phyloP scores from a whole-genome alignment of 2,888 invertebrate species.

The Chouioia cunea region DNA sequence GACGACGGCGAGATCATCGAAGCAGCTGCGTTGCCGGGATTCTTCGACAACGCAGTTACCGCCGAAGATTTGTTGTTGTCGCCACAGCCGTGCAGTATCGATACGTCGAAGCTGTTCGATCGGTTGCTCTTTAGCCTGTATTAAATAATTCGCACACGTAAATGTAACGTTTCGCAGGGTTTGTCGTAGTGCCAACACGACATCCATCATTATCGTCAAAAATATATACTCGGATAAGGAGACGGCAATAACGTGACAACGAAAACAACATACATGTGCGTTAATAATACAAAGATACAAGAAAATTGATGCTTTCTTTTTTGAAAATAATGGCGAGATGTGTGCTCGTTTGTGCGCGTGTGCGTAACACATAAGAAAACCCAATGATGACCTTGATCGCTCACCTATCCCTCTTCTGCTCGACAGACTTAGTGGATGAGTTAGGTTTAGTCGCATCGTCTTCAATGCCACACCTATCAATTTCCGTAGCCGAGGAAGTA shows the following conservation, averaged over 20 bases:
- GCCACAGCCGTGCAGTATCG: constrained; percentile 74
- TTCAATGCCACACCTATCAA: constrained; percentile 74
- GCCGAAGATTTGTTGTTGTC: constrained; percentile 52
- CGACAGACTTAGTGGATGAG: constrained; percentile 57
- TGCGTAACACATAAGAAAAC: too few relatives aligned
- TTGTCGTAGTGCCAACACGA: too few relatives aligned
- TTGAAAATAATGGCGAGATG: too few relatives aligned
- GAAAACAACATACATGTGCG: too few relatives aligned
- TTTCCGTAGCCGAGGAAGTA: constrained; percentile 85
- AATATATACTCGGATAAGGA: too few relatives aligned
- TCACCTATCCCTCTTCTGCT: constrained; percentile 67
- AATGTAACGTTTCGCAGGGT: too few relatives aligned
- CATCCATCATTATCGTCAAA: too few relatives aligned
- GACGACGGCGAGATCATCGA: constrained; percentile 71
- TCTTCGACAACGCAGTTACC: constrained; percentile 19
- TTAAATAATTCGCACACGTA: too few relatives aligned
- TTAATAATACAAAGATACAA: too few relatives aligned
- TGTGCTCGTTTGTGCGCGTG: too few relatives aligned
- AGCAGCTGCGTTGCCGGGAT: constrained; percentile 37
- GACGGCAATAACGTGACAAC: too few relatives aligned
- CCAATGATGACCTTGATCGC: not conserved
- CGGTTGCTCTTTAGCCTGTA: constrained; percentile 77
- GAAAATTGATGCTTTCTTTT: too few relatives aligned
- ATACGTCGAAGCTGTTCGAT: constrained; percentile 88
- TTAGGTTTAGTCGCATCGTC: constrained; percentile 36